Evolutionary conservation across 2,797 vertebrate genomes (phyloP), one percentile per base, ranked within the genome.

Genomic region (Malacoctenus gilli): DNA sequence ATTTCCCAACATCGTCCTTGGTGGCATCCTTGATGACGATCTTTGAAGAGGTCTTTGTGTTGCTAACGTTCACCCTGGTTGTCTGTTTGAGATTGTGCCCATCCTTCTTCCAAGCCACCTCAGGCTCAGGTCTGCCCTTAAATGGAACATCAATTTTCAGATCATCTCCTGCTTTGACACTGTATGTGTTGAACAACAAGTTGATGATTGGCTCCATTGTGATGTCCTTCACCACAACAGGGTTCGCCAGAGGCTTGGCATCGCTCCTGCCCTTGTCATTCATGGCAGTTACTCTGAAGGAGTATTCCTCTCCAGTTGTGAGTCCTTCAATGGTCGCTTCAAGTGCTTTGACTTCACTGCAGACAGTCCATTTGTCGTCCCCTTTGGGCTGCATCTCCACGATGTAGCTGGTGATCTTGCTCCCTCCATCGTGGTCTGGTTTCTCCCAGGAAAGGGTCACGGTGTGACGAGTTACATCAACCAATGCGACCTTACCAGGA

Each of bases 261-360:
- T 99, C 96, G 79, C 97, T 98, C 83, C 92, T 95, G 77, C 97
- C 97, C 88, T 98, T 98, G 80, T 98, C 97, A 88, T 99, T 99
- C 57, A 99, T 85, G 78, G 97, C 94, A 76, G 82, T 89, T 39
- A 99, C 93, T 82, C 94, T 94, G 84, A 99, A 99, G 61, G 90
- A 93, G 69, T 99, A 99, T 82, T 99, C 96, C 77, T 98, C 95
- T 80, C 95, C 96, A 74, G 91, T 86, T 63, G 75, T 89, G 51
- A 99, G 89, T 51, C 95, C 96, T 53, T 89, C 91, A 85, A 99
- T 59, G 48, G 92, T 95, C 60, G 94, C 90, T 85, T 98, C 95
- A 56, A 98, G 62, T 59, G 93, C 92, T 88, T 98, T 99, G 30
- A 95, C 94, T 72, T 97, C 94, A 70, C 89, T 92, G 83, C 95